Evolutionary conservation across 2,113 vertebrate genomes (phyloP).

Genomic region (Charina bottae): DNA sequence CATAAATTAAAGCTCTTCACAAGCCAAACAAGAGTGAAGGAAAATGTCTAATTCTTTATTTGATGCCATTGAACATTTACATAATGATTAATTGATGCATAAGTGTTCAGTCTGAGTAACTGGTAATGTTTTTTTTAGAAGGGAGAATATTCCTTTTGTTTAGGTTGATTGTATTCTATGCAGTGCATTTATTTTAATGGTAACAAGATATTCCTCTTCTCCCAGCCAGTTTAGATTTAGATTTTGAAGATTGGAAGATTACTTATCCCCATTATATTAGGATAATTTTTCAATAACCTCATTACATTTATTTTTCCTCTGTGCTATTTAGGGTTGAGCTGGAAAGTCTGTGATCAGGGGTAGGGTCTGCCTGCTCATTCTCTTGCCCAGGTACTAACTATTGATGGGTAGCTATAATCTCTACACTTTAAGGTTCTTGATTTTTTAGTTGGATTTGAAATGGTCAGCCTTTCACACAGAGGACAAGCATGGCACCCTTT

Average conservation of each 20-base stretch:
- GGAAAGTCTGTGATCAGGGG: neutral
- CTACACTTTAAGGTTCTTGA: neutral
- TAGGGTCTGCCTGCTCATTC: neutral
- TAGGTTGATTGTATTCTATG: neutral
- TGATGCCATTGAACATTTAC: slow-evolving; percentile 13
- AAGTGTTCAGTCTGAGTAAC: neutral
- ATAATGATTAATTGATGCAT: neutral
- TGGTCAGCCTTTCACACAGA: neutral
- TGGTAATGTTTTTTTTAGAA: slow-evolving; percentile 12
- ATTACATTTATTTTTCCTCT: neutral
- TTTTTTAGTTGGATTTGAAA: neutral
- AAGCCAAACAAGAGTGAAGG: slow-evolving; percentile 1
- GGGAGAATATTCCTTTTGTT: neutral
- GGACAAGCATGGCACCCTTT: neutral
- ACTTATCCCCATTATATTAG: neutral
- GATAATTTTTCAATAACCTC: neutral
- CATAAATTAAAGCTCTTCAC: neutral
- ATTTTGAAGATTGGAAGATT: neutral
- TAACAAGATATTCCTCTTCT: neutral
- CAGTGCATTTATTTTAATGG: neutral
- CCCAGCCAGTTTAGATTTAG: neutral
- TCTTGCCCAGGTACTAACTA: neutral
- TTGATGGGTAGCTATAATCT: neutral
- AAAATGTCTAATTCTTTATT: slow-evolving; percentile 17
- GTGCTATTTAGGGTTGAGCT: neutral